These are phyloP conservation scores for Rafetus swinhoei DNA, from an alignment of 2,113 vertebrate species.

Conservation along the genomic window DNA sequence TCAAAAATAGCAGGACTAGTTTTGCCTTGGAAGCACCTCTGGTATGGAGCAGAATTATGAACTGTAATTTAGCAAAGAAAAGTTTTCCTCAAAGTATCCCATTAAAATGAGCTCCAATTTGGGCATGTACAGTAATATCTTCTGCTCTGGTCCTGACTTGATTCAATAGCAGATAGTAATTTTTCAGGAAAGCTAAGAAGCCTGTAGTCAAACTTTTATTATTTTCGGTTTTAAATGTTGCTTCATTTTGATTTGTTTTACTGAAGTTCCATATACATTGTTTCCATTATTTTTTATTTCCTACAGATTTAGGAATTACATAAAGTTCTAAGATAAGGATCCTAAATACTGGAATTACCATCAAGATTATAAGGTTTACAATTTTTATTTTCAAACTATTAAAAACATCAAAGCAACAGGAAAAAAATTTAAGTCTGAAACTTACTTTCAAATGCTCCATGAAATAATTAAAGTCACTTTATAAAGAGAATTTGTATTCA, in stretches of 20 bases:
- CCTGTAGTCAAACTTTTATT: not conserved
- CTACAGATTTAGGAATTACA: not conserved
- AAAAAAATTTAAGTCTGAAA: not conserved
- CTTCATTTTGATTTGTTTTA: not conserved
- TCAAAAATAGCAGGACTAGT: not conserved
- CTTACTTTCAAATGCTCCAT: not conserved
- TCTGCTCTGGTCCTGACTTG: not conserved
- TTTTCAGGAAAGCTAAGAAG: not conserved
- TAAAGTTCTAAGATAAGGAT: not conserved
- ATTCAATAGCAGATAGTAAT: not conserved
- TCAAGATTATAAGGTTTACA: not conserved
- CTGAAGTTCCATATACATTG: not conserved
- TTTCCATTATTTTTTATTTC: not conserved
- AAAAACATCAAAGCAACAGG: rapidly evolving
- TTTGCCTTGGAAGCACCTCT: not conserved
- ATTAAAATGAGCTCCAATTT: not conserved
- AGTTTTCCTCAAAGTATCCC: not conserved
- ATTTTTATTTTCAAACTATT: not conserved
- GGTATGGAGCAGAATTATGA: not conserved
- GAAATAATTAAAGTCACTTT: not conserved
- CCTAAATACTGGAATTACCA: not conserved
- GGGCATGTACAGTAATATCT: not conserved
- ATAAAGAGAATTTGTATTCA: not conserved
- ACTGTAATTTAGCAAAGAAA: not conserved
- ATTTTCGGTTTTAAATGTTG: not conserved